Percentiles rank a stretch among this genome's conserved stretches.
phyloP scores from a whole-genome alignment of 2,113 vertebrate species.

The Oncorhynchus nerka region DNA sequence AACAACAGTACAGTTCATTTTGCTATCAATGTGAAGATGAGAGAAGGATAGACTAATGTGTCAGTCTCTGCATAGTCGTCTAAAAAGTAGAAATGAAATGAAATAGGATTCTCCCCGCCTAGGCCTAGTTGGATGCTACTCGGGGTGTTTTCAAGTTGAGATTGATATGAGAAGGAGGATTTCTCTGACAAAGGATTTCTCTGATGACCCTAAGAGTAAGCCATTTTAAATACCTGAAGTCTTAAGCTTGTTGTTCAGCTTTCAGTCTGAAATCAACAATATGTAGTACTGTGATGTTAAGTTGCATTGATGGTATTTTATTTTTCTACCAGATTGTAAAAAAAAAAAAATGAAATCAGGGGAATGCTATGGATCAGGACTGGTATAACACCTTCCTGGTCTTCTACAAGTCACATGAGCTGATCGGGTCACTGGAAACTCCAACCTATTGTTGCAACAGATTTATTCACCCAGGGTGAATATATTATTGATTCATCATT shows the following conservation, averaged over 20 bases:
- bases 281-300: neutral
- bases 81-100: too few relatives aligned
- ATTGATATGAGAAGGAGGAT: neutral
- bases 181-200: neutral
- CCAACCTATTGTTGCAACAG: too few relatives aligned
- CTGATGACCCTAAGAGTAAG: neutral
- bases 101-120: conserved; percentile 20
- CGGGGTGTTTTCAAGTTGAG: neutral
- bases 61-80: too few relatives aligned
- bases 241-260: neutral
- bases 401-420: neutral
- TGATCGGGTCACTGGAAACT: neutral
- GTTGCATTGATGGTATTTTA: neutral
- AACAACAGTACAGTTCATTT: neutral
- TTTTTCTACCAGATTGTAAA: neutral
- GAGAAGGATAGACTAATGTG: neutral
- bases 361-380: neutral
- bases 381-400: neutral
- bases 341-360: too few relatives aligned
- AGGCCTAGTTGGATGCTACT: conserved; percentile 1
- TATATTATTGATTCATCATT: neutral
- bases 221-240: neutral
- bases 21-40: conserved; percentile 5
- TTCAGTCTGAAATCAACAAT: neutral
- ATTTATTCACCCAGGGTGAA: neutral